phyloP scores from a whole-genome alignment of 2,888 invertebrate genomes.

The Agrochola circellaris region DNA sequence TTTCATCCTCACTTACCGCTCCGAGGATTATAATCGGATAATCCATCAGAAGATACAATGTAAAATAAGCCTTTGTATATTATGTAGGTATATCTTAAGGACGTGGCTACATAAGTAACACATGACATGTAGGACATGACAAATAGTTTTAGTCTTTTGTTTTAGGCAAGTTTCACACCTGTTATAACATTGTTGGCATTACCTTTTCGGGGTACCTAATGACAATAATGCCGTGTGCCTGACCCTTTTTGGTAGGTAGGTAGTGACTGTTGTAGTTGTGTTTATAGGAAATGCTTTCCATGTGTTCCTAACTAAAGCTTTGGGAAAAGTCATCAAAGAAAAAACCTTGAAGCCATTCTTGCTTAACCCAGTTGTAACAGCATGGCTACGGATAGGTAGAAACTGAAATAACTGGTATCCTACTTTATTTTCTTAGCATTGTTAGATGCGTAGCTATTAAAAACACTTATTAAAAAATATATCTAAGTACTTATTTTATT shows the following conservation, averaged over 20 bases:
- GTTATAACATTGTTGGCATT: constrained; percentile 3
- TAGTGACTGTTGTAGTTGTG: neutral
- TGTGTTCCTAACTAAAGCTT: too few relatives aligned
- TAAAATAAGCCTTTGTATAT: constrained; percentile 1
- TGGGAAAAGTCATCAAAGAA: too few relatives aligned
- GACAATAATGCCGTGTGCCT: neutral
- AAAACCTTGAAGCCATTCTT: too few relatives aligned
- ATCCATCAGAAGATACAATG: neutral
- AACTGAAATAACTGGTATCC: neutral
- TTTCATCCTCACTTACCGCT: neutral
- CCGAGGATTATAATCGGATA: neutral
- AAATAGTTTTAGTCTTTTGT: constrained; percentile 4
- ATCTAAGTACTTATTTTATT: neutral
- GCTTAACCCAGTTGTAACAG: too few relatives aligned
- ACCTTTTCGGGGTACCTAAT: neutral
- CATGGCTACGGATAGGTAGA: neutral
- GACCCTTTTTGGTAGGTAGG: neutral
- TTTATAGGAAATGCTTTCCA: neutral
- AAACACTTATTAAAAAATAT: neutral
- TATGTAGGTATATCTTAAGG: neutral
- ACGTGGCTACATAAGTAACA: neutral
- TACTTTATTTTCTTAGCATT: neutral
- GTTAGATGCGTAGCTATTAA: neutral
- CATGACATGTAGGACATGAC: neutral
- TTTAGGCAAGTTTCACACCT: neutral